Evolutionary conservation across 2,797 vertebrate genomes (phyloP).

Genomic region (Platyrinchus mystaceus): DNA sequence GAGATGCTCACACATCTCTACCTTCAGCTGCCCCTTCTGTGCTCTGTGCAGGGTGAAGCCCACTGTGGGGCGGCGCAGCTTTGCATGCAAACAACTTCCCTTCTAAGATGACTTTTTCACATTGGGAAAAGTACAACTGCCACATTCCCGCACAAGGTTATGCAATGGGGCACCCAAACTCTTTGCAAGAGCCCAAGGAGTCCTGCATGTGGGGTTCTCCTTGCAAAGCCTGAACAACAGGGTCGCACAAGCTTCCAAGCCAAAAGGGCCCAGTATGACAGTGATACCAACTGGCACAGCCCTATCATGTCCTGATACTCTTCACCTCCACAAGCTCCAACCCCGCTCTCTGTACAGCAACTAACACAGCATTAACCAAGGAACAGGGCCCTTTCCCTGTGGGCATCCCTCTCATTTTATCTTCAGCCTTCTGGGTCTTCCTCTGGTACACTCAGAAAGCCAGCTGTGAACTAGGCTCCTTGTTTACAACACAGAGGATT

Average conservation of each 20-base stretch:
- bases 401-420: not conserved
- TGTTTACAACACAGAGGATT: conserved; percentile 16
- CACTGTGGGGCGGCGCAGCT: not conserved
- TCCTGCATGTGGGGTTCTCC: not conserved
- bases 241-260: not conserved
- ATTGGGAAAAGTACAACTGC: not conserved
- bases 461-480: not conserved
- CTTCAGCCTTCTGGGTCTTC: not conserved
- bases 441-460: not conserved
- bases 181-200: not conserved
- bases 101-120: not conserved
- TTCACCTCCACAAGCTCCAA: not conserved
- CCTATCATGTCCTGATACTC: not conserved
- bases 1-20: conserved; percentile 14
- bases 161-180: fast-evolving
- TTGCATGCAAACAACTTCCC: not conserved
- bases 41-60: not conserved
- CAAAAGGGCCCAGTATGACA: not conserved
- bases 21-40: conserved; percentile 44
- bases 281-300: fast-evolving
- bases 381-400: not conserved
- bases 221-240: not conserved
- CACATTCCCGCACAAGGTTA: fast-evolving
- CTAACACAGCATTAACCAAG: not conserved
- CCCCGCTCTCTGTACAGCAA: fast-evolving